Conservation (phyloP, 2,113 vertebrate species). For the Periophthalmus modestus region DNA sequence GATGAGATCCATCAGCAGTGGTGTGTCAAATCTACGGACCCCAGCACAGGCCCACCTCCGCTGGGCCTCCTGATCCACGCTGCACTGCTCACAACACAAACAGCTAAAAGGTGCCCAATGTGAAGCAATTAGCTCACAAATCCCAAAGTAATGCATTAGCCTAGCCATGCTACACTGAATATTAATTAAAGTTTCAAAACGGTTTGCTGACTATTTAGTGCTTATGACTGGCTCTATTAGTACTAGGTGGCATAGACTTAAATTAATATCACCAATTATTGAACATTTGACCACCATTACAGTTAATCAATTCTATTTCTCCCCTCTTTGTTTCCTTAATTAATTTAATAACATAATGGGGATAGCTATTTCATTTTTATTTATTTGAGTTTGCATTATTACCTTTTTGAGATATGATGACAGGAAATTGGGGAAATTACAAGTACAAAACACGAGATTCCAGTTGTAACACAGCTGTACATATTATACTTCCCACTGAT, state of each 20-base stretch:
- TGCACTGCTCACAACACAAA: slow-evolving; percentile 1
- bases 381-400: neutral
- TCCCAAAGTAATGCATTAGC: slow-evolving; percentile 15
- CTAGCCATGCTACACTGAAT: slow-evolving; percentile 4
- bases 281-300: slow-evolving; percentile 5
- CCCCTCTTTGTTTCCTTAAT: neutral
- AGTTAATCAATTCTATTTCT: neutral
- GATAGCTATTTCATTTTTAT: neutral
- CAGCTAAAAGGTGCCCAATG: slow-evolving; percentile 12
- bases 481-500: neutral
- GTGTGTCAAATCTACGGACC: slow-evolving; percentile 76
- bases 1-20: slow-evolving; percentile 81
- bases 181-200: slow-evolving; percentile 13
- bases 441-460: too few species aligned
- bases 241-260: slow-evolving; percentile 6
- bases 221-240: slow-evolving; percentile 10
- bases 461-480: neutral
- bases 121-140: slow-evolving; percentile 11
- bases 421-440: too few species aligned
- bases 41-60: slow-evolving; percentile 46
- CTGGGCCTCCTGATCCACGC: slow-evolving; percentile 34
- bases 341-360: neutral
- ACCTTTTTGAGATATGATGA: neutral
- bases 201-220: slow-evolving; percentile 9
- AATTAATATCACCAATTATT: slow-evolving; percentile 5